A percentile compares a stretch with the other conserved stretches of the same genome.
These are phyloP conservation scores for Drosophila ironensis DNA, from an alignment of 1,140 invertebrate species.

Conservation along the genomic window DNA sequence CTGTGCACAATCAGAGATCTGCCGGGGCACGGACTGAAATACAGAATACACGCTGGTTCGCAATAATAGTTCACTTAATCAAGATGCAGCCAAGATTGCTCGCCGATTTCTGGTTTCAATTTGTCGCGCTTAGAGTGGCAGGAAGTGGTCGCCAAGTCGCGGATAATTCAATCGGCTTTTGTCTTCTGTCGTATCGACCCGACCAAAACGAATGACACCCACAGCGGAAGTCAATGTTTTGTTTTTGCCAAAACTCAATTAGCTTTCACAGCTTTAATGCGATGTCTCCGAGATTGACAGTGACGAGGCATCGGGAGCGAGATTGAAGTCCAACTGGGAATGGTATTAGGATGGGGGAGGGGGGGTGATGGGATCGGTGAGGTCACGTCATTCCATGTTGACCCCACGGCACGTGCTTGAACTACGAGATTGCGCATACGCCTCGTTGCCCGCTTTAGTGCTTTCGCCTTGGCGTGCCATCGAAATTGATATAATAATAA, in stretches of 20 bases:
- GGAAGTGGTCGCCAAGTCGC: constrained; percentile 32
- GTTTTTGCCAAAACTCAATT: constrained; percentile 24
- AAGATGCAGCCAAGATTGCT: constrained; percentile 38
- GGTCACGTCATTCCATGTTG: constrained; percentile 22
- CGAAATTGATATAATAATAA: constrained; percentile 45
- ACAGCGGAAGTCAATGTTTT: constrained; percentile 40
- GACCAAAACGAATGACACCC: constrained; percentile 29
- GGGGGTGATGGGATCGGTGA: background rate
- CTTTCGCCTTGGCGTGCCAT: constrained; percentile 25
- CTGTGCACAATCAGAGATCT: constrained; percentile 1
- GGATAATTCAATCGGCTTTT: too few species aligned
- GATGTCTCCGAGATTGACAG: constrained; percentile 8
- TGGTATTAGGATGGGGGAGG: background rate
- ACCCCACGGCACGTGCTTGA: constrained; percentile 33
- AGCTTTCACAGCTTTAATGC: background rate
- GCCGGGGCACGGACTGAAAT: constrained; percentile 22
- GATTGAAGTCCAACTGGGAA: background rate
- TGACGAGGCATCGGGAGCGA: background rate
- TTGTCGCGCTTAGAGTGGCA: constrained; percentile 46
- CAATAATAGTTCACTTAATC: constrained; percentile 31
- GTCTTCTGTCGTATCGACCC: background rate
- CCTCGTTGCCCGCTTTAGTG: constrained; percentile 18
- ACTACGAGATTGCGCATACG: constrained; percentile 32
- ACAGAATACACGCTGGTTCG: constrained; percentile 1
- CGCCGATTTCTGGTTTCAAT: constrained; percentile 60